phyloP scores from a whole-genome alignment of 2,888 invertebrate species.

The Stenchaetothrips biformis region DNA sequence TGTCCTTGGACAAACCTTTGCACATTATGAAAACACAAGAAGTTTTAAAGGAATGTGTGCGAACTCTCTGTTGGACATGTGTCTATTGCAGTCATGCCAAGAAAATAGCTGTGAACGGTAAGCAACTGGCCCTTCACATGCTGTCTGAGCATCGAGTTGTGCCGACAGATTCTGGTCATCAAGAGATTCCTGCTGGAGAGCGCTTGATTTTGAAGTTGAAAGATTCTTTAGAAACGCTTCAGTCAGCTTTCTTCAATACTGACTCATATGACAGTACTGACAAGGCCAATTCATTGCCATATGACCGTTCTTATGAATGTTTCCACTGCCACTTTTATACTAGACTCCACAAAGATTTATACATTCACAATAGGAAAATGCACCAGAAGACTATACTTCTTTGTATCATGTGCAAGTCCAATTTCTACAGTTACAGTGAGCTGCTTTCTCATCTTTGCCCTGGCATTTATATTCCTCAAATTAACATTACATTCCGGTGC shows the following conservation, averaged over 20 bases:
- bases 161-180: constrained; percentile 56
- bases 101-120: constrained; percentile 77
- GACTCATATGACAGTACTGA: constrained; percentile 62
- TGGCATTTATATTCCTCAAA: constrained; percentile 59
- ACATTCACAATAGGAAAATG: constrained; percentile 79
- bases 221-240: constrained; percentile 57
- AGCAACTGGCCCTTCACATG: constrained; percentile 73
- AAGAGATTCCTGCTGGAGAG: constrained; percentile 72
- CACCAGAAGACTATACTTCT: constrained; percentile 76
- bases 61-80: constrained; percentile 64
- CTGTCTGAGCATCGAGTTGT: constrained; percentile 73
- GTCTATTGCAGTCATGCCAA: constrained; percentile 83
- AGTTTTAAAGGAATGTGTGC: constrained; percentile 67
- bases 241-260: constrained; percentile 63
- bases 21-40: constrained; percentile 69
- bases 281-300: constrained; percentile 48
- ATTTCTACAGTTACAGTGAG: constrained; percentile 83
- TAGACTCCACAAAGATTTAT: constrained; percentile 74
- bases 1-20: constrained; percentile 67
- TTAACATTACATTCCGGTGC: constrained; percentile 68
- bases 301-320: constrained; percentile 73
- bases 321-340: constrained; percentile 79
- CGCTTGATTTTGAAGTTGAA: constrained; percentile 62
- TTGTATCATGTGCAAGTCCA: constrained; percentile 82
- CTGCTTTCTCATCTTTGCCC: constrained; percentile 82